These are phyloP conservation scores for Coreoperca whiteheadi DNA, from an alignment of 2,113 vertebrate species.

Conservation along the genomic window DNA sequence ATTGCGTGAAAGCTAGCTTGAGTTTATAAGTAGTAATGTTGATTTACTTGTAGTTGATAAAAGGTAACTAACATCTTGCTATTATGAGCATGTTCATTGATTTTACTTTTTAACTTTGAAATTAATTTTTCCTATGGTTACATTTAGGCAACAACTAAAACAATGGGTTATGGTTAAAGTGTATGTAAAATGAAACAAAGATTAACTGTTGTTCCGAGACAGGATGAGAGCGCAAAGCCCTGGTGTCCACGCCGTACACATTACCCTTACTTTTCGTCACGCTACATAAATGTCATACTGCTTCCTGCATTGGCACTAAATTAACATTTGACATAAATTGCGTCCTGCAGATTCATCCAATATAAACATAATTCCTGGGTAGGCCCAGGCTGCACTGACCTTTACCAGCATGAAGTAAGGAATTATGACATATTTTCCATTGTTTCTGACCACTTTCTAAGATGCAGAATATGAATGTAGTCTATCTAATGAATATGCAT, in stretches of 20 bases:
- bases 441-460: not conserved
- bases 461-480: not conserved
- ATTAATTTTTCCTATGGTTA: not conserved
- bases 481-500: not conserved
- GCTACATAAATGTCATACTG: not conserved
- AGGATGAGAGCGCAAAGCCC: too few species aligned
- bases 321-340: not conserved
- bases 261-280: not conserved
- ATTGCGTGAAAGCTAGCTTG: too few species aligned
- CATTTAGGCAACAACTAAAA: not conserved
- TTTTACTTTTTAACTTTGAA: too few species aligned
- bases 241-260: not conserved
- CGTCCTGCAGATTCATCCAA: not conserved
- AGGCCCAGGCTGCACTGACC: not conserved
- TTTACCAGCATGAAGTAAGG: slow-evolving; percentile 10
- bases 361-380: not conserved
- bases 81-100: too few species aligned
- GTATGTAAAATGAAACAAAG: not conserved
- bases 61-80: too few species aligned
- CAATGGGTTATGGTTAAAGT: too few species aligned
- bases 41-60: too few species aligned
- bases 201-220: not conserved
- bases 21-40: too few species aligned
- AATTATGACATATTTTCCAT: slow-evolving; percentile 1
- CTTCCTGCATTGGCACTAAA: not conserved